These are phyloP conservation scores for Resseliella maxima DNA, from an alignment of 2,888 invertebrate species.

Conservation along the genomic window DNA sequence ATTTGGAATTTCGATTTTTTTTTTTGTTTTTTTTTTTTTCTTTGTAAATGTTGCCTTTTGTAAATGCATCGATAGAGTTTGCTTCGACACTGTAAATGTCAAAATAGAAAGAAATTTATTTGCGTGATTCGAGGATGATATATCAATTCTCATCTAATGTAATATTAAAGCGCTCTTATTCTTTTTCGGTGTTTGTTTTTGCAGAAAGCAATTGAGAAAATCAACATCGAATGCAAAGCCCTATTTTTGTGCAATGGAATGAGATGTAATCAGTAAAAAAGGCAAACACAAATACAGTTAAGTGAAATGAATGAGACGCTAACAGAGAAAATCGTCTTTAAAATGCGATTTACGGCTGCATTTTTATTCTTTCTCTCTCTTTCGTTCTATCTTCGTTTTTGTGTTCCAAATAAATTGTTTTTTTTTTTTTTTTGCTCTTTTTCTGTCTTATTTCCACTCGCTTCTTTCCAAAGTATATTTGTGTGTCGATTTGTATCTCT, in stretches of 20 bases:
- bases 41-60: background rate
- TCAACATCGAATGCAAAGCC: background rate
- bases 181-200: background rate
- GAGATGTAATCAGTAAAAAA: background rate
- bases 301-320: background rate
- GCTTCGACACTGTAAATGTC: background rate
- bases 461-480: background rate
- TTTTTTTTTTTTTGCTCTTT: too few species aligned
- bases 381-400: too few species aligned
- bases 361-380: background rate
- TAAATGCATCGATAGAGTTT: background rate
- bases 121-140: slow-evolving; percentile 29
- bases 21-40: background rate
- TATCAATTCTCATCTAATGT: slow-evolving; percentile 40
- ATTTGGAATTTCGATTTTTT: background rate
- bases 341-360: background rate
- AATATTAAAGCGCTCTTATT: background rate
- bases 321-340: background rate
- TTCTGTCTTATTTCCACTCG: background rate
- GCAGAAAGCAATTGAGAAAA: background rate
- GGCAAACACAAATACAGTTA: background rate
- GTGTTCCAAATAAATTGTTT: too few species aligned
- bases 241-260: background rate
- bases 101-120: background rate
- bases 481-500: slow-evolving; percentile 29